Evolutionary conservation across 1,140 invertebrate species (phyloP).

Genomic region (Nebria ingens): DNA sequence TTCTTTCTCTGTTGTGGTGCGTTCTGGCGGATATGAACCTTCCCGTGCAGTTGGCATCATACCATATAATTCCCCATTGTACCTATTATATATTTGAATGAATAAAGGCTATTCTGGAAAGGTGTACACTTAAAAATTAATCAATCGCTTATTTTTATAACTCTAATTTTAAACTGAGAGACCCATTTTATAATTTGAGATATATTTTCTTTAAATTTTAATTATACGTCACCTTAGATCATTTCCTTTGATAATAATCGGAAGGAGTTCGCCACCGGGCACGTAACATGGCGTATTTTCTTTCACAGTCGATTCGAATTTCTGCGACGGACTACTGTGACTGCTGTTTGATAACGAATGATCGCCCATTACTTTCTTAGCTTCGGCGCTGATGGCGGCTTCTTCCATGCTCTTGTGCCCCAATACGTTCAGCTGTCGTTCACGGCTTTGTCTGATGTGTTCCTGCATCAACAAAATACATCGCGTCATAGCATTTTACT

Average conservation of each 20-base stretch:
- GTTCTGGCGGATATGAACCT: neutral
- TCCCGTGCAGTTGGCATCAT: neutral
- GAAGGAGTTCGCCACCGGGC: conserved; percentile 37
- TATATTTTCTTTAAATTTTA: neutral
- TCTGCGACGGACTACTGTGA: conserved; percentile 23
- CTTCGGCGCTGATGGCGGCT: conserved; percentile 21
- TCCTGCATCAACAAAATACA: too few relatives aligned
- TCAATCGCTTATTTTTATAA: neutral
- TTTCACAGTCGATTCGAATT: conserved; percentile 25
- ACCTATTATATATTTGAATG: neutral
- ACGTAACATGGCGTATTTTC: conserved; percentile 37
- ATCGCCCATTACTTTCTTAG: conserved; percentile 10
- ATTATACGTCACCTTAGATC: neutral
- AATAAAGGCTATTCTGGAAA: neutral
- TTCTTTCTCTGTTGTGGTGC: conserved; percentile 30
- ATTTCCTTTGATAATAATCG: conserved; percentile 29
- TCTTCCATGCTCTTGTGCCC: conserved; percentile 36
- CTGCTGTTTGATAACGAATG: conserved; percentile 22
- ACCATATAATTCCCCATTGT: neutral
- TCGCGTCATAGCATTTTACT: too few relatives aligned
- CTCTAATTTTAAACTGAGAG: neutral
- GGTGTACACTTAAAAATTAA: neutral
- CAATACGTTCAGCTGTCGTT: conserved; percentile 59
- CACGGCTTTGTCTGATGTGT: conserved; percentile 66
- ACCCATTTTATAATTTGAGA: neutral